Base-by-base conservation (phyloP, 1,140 invertebrate genomes). In the Drosophila ambigua region DNA sequence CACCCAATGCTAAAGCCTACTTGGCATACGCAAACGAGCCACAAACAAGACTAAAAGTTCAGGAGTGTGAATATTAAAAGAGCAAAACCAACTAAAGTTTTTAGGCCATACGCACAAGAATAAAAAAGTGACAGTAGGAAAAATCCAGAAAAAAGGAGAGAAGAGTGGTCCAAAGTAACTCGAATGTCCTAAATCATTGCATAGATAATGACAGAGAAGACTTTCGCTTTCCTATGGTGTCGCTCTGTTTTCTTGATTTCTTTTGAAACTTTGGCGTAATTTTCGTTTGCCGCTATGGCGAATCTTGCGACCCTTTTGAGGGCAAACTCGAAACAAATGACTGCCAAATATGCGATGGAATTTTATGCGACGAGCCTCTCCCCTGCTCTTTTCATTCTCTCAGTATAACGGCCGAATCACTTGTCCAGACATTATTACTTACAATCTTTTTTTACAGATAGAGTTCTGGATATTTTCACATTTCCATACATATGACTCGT, bases 281-380 rank as follows among this genome's bases (percentile, higher is more conserved):
- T 82, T 77, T 71, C 63, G 52, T 59, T 82, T 63, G 52, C 57
- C 49, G 60, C 79, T 69, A 53, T 74, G 60, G 54, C 63, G 62
- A 68, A 72, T 87, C 88, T 87, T 82, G 83, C 83, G 83, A 83
- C 75, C 69, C 83, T 88, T 87, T 82, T 83, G 83, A 77, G 82
- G 75, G 71, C 82, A 87, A 79, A 82, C 82, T 87, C 83, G 83
- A 71, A 82, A 73, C 83, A 79, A 87, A 87, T 87, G 78, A 88
- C 83, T 88, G 71, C 83, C 83, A 87, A 88, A 87, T 87, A 87
- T 87, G 83, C 83, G 83, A 88, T 88, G 88, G 83, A 88, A 88
- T 88, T 82, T 88, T 88, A 88, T 82, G 79, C 79, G 67, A 64
- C 50, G 49, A 63, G 48, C 75, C 80, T 64, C 61, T 66, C 20